Base-by-base conservation (phyloP, 2,888 invertebrate species). In the Eupithecia inturbata region DNA sequence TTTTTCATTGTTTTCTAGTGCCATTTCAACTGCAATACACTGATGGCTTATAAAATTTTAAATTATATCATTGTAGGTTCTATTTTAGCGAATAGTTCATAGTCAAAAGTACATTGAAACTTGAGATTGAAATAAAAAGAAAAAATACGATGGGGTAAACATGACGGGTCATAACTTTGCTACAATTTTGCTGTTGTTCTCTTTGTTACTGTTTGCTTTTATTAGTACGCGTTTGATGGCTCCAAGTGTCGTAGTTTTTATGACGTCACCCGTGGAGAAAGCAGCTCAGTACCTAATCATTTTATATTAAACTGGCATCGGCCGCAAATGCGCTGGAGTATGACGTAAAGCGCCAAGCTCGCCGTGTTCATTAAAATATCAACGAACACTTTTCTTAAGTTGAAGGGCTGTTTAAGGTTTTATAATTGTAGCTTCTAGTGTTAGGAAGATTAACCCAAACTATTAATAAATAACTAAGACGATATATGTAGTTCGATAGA, bases 221-320 rank as follows among this genome's bases (percentile, higher is more conserved):
- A 91, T 91, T 91, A 89, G 87, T 85, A 81, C 81, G 85, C 86
- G 87, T 91, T 89, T 90, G 89, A 90, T 89, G 87, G 88, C 84
- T 83, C 82, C 83, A 86, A 88, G 89, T 89, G 89, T 86, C 87
- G 87, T 83, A 85, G 87, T 89, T 91, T 91, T 91, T 89, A 89
- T 85, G 82, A 85, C 83, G 80, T 80, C 82, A 80, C 85, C 83
- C 83, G 82, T 80, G 79, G 81, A 79, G 80, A 78, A 80, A 82
- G 81, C 82, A 82, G 81, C 81, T 84, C 81, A 82, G 85, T 87
- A 86, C 83, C 85, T 86, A 88, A 89, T 89, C 85, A 87, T 87
- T 89, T 87, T 87, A 86, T 85, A 85, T 85, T 84, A 84, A 83
- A 84, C 78, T 77, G 77, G 74, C 75, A 79, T 76, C 78, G 76